Conservation (phyloP, 2,797 vertebrate genomes). For the Neostethus bicornis region DNA sequence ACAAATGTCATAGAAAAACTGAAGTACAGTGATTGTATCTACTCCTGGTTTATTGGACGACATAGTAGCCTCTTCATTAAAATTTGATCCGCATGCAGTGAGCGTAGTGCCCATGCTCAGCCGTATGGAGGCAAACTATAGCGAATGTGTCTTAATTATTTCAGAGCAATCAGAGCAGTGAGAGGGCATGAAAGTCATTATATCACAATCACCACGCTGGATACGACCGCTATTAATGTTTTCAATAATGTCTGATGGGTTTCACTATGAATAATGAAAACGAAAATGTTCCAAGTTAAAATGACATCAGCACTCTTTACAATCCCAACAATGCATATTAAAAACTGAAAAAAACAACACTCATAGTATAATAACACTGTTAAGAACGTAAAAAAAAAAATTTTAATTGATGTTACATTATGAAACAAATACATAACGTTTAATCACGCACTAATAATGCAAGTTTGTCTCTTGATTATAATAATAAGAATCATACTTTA, state of each 20-base stretch:
- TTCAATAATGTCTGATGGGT: not conserved
- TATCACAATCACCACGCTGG: conserved; percentile 8
- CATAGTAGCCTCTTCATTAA: conserved; percentile 37
- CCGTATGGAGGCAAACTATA: conserved; percentile 9
- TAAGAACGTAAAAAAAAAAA: too few relatives aligned
- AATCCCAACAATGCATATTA: not conserved
- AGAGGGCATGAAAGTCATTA: not conserved
- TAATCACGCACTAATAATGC: too few relatives aligned
- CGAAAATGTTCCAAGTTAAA: conserved; percentile 1
- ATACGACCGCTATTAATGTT: not conserved
- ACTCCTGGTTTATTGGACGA: conserved; percentile 27
- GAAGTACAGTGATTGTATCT: conserved; percentile 43
- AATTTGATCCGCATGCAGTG: conserved; percentile 40
- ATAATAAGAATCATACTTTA: too few relatives aligned
- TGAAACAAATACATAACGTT: too few relatives aligned
- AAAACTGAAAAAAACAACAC: too few relatives aligned
- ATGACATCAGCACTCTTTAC: conserved; percentile 1
- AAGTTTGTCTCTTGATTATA: too few relatives aligned
- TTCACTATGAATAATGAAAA: conserved; percentile 7
- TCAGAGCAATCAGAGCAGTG: conserved; percentile 28
- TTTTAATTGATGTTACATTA: too few relatives aligned
- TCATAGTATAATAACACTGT: too few relatives aligned
- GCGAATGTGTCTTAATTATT: conserved; percentile 3
- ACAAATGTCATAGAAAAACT: conserved; percentile 42
- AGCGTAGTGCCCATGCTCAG: conserved; percentile 19